Evolutionary conservation across 2,888 invertebrate species (phyloP), one percentile per base, ranked within the genome.

Genomic region (Thymelicus acteon): DNA sequence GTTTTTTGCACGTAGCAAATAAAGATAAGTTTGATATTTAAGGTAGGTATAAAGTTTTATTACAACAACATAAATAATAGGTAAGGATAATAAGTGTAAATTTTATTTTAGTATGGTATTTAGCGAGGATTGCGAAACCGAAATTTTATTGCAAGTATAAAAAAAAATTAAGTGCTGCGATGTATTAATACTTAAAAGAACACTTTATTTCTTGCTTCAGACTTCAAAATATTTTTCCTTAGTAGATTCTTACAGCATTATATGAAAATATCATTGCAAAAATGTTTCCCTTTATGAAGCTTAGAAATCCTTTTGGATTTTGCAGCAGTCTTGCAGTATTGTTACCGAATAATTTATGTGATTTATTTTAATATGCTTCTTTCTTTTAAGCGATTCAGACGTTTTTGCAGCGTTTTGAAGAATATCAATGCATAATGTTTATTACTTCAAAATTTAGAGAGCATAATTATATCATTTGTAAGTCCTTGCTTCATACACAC

Each of bases 261-360:
- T 44, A 54, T 68, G 68, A 54, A 68, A 68, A 68, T 68, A 52
- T 52, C 62, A 62, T 68, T 47, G 44, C 39, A 40, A 61, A 54
- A 31, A 54, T 62, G 61, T 44, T 62, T 54, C 54, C 61, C 10
- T 68, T 68, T 68, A 68, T 62, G 40, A 40, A 54, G 54, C 54
- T 61, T 68, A 47, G 40, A n/a, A 68, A 68, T 52, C 31, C 44
- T 68, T 39, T 54, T 68, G 54, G 49, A 67, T 68, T 68, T 68
- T 68, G 54, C 54, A 60, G 67, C 49, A 61, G 31, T 24, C 61
- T 39, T 62, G 24, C 54, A 62, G 37, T 54, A 54, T 49, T 54
- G 31, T 54, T 62, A 44, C 31, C 44, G 37, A 61, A 68, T 68
- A 62, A 44, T 68, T 54, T 31, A 54, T 10, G 31, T 39, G 15